A percentile compares a stretch with the other conserved stretches of the same genome.
phyloP scores from a whole-genome alignment of 2,113 vertebrate species.

The Benitochromis conjunctus region DNA sequence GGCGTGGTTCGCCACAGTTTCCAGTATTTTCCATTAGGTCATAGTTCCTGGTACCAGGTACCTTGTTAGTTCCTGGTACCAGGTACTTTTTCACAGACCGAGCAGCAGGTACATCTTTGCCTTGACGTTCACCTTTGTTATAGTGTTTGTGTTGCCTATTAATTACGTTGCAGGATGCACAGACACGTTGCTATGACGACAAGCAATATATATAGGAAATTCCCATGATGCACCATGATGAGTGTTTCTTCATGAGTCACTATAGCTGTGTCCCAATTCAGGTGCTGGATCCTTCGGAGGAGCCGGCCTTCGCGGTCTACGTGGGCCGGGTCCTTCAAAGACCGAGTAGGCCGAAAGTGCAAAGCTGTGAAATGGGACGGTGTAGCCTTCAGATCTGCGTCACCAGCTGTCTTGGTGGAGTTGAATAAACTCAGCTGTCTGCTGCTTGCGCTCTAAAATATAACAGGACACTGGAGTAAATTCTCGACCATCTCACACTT shows the following conservation, averaged over 20 bases:
- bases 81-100: background rate
- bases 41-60: background rate
- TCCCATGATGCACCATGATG: background rate
- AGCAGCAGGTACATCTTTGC: background rate
- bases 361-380: no score
- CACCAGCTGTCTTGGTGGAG: no score
- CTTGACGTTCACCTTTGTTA: background rate
- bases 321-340: no score
- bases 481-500: no score
- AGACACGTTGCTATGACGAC: background rate
- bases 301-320: no score
- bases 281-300: no score
- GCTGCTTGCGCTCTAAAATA: no score
- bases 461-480: no score
- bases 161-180: background rate
- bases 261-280: background rate
- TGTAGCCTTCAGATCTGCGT: no score
- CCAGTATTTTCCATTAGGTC: background rate
- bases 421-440: no score
- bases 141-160: fast-evolving
- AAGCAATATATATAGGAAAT: background rate
- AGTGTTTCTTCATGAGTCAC: background rate
- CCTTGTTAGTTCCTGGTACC: background rate
- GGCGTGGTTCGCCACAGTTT: background rate
- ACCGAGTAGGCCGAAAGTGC: no score